Evolutionary conservation across 2,888 invertebrate species (phyloP).

Genomic region (Cylloceria caligata): DNA sequence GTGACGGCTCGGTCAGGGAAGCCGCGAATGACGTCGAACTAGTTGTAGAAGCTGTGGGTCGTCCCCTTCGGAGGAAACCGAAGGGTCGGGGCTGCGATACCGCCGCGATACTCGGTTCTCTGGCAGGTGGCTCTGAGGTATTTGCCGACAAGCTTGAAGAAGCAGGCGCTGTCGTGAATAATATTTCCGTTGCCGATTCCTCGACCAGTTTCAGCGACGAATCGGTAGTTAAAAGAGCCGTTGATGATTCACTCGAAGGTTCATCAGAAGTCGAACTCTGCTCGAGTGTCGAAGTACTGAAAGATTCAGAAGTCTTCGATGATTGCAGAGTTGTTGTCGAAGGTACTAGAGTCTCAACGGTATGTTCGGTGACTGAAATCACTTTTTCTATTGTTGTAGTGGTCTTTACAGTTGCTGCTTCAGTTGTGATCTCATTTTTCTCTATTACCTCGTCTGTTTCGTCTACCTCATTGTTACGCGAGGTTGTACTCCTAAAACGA

Average conservation of each 20-base stretch:
- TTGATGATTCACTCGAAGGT: constrained; percentile 45
- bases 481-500: constrained; percentile 82
- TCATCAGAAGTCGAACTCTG: constrained; percentile 20
- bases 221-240: constrained; percentile 59
- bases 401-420: constrained; percentile 53
- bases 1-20: constrained; percentile 75
- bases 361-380: constrained; percentile 59
- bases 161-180: constrained; percentile 76
- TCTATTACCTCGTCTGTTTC: constrained; percentile 16
- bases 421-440: constrained; percentile 28
- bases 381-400: constrained; percentile 42
- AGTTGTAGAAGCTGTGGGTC: constrained; percentile 80
- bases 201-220: constrained; percentile 75
- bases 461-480: constrained; percentile 52
- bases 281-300: constrained; percentile 43
- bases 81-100: constrained; percentile 86
- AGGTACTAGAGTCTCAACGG: constrained; percentile 53
- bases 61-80: constrained; percentile 85
- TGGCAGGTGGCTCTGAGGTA: constrained; percentile 54
- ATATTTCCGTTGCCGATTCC: constrained; percentile 79
- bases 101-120: constrained; percentile 76
- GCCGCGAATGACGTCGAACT: constrained; percentile 68
- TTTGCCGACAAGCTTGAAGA: constrained; percentile 51
- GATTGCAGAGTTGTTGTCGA: constrained; percentile 40
- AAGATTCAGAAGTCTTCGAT: constrained; percentile 54